Base-by-base conservation (phyloP, 2,113 vertebrate species). In the Brachyhypopomus occidentalis region DNA sequence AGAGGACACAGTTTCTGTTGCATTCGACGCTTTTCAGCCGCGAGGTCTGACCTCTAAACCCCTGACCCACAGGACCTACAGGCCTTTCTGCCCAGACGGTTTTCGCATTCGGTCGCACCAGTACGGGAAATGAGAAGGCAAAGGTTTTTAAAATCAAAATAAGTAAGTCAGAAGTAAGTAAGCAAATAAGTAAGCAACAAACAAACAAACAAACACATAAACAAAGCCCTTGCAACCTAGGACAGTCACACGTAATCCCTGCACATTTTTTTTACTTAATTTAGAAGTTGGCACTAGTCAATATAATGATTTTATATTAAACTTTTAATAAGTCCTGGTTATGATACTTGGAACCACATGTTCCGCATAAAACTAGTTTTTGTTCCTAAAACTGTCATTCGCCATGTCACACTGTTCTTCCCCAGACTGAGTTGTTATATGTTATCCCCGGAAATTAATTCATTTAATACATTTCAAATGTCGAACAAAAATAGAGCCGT, bases 41-140 rank as follows among this genome's bases (percentile, higher is more conserved):
- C 93, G 90, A 97, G 96, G 94, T 94, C 93, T 99, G 98, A 98
- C 98, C 98, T 96, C 96, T 93, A 93, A 96, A 97, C 97, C 95
- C 95, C 95, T 99, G 97, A 99, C 98, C 98, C 94, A 93, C 94
- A 93, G 95, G 96, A 97, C 95, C 93, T 86, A 93, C 94, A 90
- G 88, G 87, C 90, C 93, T 92, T 92, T 94, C 90, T 92, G 88
- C 91, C 90, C 90, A 94, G 93, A 95, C 92, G 92, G 88, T 87
- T 87, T 88, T 90, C 91, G 90, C 92, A 89, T 89, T 87, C 82
- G 88, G 87, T 87, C 84, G 88, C 90, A 90, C 90, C 92, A 77
- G 90, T 9, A 52, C 38, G 58, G 41, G 17, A n/a, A 45, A 5
- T 30, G 1, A 22, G 45, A 52, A 52, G 58, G 58, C 4, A 60